Evolutionary conservation across 2,888 invertebrate species (phyloP).

Genomic region (Drosophila multiciliata): DNA sequence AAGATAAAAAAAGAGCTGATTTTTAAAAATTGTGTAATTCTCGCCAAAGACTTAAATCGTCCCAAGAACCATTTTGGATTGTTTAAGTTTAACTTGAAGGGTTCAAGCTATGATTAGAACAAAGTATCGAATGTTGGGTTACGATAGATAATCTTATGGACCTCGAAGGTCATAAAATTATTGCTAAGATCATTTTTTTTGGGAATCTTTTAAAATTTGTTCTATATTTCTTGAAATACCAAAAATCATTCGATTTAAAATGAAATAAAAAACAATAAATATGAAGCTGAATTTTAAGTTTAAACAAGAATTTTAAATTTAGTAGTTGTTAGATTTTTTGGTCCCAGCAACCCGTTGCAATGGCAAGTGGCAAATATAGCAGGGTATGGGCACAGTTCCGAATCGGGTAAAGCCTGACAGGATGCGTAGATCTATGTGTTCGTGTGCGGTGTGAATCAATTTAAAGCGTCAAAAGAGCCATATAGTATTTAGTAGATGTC

Average conservation of each 20-base stretch:
- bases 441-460: conserved; percentile 80
- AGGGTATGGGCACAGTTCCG: conserved; percentile 33
- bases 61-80: too few relatives aligned
- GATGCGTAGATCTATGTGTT: conserved; percentile 35
- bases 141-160: neutral
- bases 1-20: neutral
- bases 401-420: conserved; percentile 16
- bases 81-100: too few relatives aligned
- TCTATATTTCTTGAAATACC: neutral
- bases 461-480: conserved; percentile 75
- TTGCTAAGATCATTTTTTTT: too few relatives aligned
- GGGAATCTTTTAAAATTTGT: neutral
- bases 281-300: neutral
- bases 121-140: too few relatives aligned
- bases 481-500: conserved; percentile 73
- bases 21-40: neutral
- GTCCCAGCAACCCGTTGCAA: neutral
- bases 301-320: neutral
- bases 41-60: neutral
- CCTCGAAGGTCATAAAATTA: neutral
- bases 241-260: neutral
- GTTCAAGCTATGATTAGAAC: too few relatives aligned
- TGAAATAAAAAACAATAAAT: neutral
- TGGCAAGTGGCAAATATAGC: neutral
- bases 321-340: neutral